Base-by-base conservation (phyloP, 2,113 vertebrate genomes). In the Pelodiscus sinensis region DNA sequence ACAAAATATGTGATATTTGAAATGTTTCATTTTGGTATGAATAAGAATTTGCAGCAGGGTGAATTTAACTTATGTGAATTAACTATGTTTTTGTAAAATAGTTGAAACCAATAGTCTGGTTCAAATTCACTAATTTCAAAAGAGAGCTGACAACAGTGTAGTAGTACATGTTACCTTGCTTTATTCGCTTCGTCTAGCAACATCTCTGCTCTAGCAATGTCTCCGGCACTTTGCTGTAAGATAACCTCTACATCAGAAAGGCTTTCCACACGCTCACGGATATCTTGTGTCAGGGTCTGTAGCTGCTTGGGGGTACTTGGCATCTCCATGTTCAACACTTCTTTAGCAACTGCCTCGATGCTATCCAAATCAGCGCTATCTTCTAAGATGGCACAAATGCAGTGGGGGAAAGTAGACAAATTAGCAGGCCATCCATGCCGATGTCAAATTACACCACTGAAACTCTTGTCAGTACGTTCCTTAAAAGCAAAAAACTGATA, bases 251-350 rank as follows among this genome's bases (percentile, higher is more conserved):
- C 99, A 29, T 98, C 98, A 80, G 99, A 99, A 93, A 99, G 98
- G 82, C 99, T 99, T 94, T 98, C 98, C 35, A 99, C 99, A 27
- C 98, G 98, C 86, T 98, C 98, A 2, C 99, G 98, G 82, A 99
- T 99, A 82, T 99, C 99, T 4, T 98, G 97, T 0, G 99, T 99
- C 88, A 99, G 97, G 88, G 98, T 98, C 90, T 99, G 99, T 91
- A 99, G 98, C 97, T 99, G 99, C 92, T 98, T 97, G 2, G 99
- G 99, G 0, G 99, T 99, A 71, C 99, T 99, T 14, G 99, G 99
- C 99, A 99, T 99, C 95, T 99, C 98, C 99, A 99, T 99, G 94
- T 98, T 98, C 92, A 99, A 89, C 44, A 99, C 99, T 96, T 99
- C 98, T 10, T 98, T 99, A 56, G 99, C 99, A 87, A 99, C 99